Percentiles rank a stretch among this genome's conserved stretches.
These are phyloP conservation scores for Limosa lapponica DNA, from an alignment of 2,797 vertebrate genomes.

Conservation along the genomic window DNA sequence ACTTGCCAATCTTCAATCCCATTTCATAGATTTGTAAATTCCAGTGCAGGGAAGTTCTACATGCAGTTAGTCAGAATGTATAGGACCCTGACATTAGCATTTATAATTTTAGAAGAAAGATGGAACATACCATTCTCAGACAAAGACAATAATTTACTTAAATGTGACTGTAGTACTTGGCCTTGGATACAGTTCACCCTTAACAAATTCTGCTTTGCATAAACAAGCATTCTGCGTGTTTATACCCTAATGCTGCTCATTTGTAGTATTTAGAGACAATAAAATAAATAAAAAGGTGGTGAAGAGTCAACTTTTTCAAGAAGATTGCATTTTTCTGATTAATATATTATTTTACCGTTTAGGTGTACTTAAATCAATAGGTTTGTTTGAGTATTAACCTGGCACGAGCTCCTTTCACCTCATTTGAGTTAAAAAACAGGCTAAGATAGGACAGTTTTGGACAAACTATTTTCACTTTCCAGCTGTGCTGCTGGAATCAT, in stretches of 20 bases:
- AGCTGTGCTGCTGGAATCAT: neutral
- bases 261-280: neutral
- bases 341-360: neutral
- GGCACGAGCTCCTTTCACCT: neutral
- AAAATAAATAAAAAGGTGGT: neutral
- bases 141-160: neutral
- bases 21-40: neutral
- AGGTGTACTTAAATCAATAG: neutral
- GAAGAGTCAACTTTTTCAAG: neutral
- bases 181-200: neutral
- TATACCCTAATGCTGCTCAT: neutral
- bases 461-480: neutral
- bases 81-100: neutral
- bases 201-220: neutral
- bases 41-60: neutral
- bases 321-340: neutral
- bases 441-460: neutral
- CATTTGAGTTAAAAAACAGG: neutral
- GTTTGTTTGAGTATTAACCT: neutral
- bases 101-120: neutral
- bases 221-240: neutral
- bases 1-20: neutral
- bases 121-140: neutral
- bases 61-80: neutral
- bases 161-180: neutral